Conservation (phyloP, 2,113 vertebrate species). For the Pelmatolapia mariae region DNA sequence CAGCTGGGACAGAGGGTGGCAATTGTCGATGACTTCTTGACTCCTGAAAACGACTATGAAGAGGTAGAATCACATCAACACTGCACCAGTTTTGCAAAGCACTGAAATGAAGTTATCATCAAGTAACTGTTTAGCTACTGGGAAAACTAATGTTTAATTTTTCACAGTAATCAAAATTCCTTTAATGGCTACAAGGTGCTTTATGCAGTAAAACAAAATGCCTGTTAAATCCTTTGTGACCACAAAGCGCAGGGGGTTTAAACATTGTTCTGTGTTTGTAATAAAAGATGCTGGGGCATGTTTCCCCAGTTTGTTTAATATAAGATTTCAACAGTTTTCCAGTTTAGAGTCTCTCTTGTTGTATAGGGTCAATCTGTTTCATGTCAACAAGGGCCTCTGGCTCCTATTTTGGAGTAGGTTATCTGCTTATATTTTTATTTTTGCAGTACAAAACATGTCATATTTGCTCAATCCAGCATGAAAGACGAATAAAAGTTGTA, state of each 20-base stretch:
- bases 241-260: not conserved
- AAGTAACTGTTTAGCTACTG: not conserved
- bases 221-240: not conserved
- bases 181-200: not conserved
- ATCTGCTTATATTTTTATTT: not conserved
- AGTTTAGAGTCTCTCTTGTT: not conserved
- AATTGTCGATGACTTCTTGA: slow-evolving; percentile 88
- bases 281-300: not conserved
- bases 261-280: not conserved
- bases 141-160: not conserved
- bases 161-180: not conserved
- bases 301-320: not conserved
- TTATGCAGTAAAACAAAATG: not conserved
- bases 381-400: not conserved
- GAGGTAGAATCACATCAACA: slow-evolving; percentile 73
- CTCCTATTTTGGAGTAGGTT: not conserved
- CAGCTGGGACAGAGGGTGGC: slow-evolving; percentile 86
- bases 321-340: not conserved
- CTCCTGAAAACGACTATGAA: slow-evolving; percentile 92
- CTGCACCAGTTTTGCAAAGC: not conserved
- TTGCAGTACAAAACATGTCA: not conserved
- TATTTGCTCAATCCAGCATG: not conserved
- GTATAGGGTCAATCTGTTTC: not conserved
- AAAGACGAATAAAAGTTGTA: accelerated
- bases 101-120: not conserved